Percentiles rank a stretch among this genome's conserved stretches.
These are phyloP conservation scores for Amyelois transitella DNA, from an alignment of 1,140 invertebrate genomes.

Conservation along the genomic window DNA sequence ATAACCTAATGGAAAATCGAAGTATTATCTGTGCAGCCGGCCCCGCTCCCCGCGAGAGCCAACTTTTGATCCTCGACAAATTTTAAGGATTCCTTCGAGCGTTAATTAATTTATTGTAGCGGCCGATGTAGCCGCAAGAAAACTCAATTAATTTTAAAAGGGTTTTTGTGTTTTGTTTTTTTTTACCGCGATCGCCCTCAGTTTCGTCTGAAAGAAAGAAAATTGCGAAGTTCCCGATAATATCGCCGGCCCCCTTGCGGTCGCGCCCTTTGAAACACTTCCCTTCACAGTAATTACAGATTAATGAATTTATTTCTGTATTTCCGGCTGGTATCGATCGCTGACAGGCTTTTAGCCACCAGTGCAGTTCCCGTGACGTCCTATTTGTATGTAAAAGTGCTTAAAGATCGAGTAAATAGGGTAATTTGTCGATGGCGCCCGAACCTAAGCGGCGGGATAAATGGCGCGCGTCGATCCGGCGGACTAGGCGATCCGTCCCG, in stretches of 20 bases:
- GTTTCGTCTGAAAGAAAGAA: constrained; percentile 50
- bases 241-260: constrained; percentile 44
- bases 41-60: constrained; percentile 34
- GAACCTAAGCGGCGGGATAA: constrained; percentile 19
- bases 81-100: constrained; percentile 72
- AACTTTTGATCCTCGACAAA: constrained; percentile 72
- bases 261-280: constrained; percentile 33
- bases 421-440: constrained; percentile 33
- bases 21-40: constrained; percentile 51
- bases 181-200: constrained; percentile 46
- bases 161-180: constrained; percentile 73
- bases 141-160: constrained; percentile 75
- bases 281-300: constrained; percentile 57
- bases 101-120: constrained; percentile 74
- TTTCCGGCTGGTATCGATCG: background rate
- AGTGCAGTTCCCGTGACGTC: constrained; percentile 9
- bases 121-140: constrained; percentile 69
- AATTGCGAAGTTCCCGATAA: constrained; percentile 49
- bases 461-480: background rate
- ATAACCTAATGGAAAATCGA: constrained; percentile 72
- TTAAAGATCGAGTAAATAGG: constrained; percentile 34
- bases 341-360: background rate
- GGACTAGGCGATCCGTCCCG: constrained; percentile 21
- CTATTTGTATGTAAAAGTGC: constrained; percentile 21
- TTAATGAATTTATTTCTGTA: constrained; percentile 41